Percentiles rank a stretch among this genome's conserved stretches.
Evolutionary conservation across 2,797 vertebrate genomes (phyloP).

Genomic region (Vultur gryphus): DNA sequence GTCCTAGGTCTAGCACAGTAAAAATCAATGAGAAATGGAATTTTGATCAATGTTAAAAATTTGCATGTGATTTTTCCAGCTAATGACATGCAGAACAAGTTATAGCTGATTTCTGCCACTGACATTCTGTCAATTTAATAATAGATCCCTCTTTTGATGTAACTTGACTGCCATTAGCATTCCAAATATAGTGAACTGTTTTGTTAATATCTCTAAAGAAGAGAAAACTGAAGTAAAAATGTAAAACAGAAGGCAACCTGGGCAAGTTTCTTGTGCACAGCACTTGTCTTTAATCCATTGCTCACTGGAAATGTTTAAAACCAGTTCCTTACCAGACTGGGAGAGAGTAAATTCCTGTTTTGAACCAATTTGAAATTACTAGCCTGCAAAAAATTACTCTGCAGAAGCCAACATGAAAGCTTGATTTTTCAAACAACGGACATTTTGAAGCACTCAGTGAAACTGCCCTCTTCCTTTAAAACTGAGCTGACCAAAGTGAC

Average conservation of each 20-base stretch:
- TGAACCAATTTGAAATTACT: not conserved
- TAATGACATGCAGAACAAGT: slow-evolving; percentile 58
- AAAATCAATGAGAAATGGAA: slow-evolving; percentile 35
- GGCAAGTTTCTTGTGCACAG: not conserved
- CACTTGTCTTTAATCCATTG: not conserved
- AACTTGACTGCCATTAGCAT: slow-evolving; percentile 59
- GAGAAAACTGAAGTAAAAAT: slow-evolving; percentile 16
- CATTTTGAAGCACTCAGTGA: not conserved
- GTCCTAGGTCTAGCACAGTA: slow-evolving; percentile 20
- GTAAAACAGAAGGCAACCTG: not conserved
- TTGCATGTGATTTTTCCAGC: slow-evolving; percentile 54
- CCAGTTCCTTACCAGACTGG: not conserved
- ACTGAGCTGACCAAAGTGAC: not conserved
- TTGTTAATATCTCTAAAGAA: slow-evolving; percentile 19
- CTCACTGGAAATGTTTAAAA: not conserved
- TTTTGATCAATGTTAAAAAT: slow-evolving; percentile 60
- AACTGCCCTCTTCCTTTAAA: not conserved
- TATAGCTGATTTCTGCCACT: slow-evolving; percentile 50
- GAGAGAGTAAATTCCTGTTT: not conserved
- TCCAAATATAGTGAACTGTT: slow-evolving; percentile 53
- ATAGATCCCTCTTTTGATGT: slow-evolving; percentile 52
- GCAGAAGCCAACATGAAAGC: not conserved
- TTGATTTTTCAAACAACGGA: not conserved
- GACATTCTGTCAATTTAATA: slow-evolving; percentile 69
- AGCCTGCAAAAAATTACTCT: not conserved